phyloP scores from a whole-genome alignment of 2,797 vertebrate species.

The Smutsia gigantea region DNA sequence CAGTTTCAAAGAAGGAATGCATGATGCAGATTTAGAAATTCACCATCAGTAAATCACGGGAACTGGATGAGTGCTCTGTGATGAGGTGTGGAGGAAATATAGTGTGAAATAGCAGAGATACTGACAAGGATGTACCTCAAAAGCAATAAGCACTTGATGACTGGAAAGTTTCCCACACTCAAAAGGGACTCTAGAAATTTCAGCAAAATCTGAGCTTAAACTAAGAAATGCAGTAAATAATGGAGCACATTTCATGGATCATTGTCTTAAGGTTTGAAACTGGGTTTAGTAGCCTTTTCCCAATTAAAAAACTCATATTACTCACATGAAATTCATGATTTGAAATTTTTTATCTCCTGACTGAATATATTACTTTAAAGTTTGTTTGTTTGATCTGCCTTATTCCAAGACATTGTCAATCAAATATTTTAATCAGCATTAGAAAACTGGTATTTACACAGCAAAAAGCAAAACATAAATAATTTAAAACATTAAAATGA shows the following conservation, averaged over 20 bases:
- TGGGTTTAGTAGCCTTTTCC: not conserved
- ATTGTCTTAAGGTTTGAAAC: not conserved
- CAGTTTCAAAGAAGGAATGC: slow-evolving; percentile 70
- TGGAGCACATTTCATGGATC: not conserved
- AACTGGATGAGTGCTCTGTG: slow-evolving; percentile 69
- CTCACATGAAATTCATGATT: not conserved
- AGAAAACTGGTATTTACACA: not conserved
- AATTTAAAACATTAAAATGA: slow-evolving; percentile 27
- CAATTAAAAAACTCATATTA: not conserved
- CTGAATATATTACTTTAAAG: not conserved
- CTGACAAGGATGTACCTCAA: slow-evolving; percentile 55
- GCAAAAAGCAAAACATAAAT: not conserved
- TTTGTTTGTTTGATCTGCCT: not conserved
- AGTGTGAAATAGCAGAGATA: slow-evolving; percentile 79
- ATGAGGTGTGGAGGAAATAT: slow-evolving; percentile 78
- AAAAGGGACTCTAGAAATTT: not conserved
- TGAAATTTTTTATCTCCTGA: not conserved
- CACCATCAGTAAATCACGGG: slow-evolving; percentile 75
- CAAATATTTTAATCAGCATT: slow-evolving; percentile 35
- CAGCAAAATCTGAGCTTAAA: slow-evolving; percentile 14
- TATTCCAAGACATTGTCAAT: not conserved
- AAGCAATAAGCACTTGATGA: slow-evolving; percentile 57
- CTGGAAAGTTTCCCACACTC: slow-evolving; percentile 41
- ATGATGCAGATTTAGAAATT: slow-evolving; percentile 74
- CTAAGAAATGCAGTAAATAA: slow-evolving; percentile 8